These are phyloP conservation scores for Lepus timidus DNA, from an alignment of 2,113 vertebrate species.

Conservation along the genomic window DNA sequence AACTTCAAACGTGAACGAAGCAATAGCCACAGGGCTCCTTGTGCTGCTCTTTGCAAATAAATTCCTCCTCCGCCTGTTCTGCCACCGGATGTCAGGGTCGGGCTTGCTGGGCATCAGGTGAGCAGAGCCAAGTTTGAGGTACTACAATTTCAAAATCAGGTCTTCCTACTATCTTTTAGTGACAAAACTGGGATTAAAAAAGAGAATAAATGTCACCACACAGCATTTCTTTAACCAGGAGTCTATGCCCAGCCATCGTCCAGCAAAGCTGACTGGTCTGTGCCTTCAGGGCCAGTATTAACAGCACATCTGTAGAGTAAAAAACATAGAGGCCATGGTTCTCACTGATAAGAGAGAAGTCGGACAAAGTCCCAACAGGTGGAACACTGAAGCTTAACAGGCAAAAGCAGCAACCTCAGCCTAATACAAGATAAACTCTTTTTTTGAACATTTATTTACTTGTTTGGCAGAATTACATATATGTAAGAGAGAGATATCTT, in stretches of 20 bases:
- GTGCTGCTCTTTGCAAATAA: too few species aligned
- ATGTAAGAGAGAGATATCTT: too few species aligned
- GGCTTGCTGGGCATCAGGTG: too few species aligned
- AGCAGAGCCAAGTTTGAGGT: too few species aligned
- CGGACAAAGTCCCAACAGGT: background rate
- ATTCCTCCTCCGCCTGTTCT: too few species aligned
- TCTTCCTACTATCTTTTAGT: slow-evolving; percentile 15
- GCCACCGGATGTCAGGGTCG: too few species aligned
- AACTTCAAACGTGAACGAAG: too few species aligned
- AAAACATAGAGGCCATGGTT: background rate
- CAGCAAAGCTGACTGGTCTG: background rate
- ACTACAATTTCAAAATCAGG: background rate
- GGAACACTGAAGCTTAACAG: background rate
- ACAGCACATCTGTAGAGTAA: background rate
- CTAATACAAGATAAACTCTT: background rate
- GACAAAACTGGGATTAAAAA: slow-evolving; percentile 43
- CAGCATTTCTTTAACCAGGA: background rate
- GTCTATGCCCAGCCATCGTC: background rate
- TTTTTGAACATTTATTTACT: too few species aligned
- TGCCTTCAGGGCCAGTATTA: background rate
- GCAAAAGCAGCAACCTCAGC: background rate
- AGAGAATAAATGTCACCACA: slow-evolving; percentile 11
- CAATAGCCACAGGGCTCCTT: too few species aligned
- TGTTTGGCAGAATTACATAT: too few species aligned
- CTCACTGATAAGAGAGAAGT: background rate